Evolutionary conservation across 2,113 vertebrate genomes (phyloP).

Genomic region (Perca flavescens): DNA sequence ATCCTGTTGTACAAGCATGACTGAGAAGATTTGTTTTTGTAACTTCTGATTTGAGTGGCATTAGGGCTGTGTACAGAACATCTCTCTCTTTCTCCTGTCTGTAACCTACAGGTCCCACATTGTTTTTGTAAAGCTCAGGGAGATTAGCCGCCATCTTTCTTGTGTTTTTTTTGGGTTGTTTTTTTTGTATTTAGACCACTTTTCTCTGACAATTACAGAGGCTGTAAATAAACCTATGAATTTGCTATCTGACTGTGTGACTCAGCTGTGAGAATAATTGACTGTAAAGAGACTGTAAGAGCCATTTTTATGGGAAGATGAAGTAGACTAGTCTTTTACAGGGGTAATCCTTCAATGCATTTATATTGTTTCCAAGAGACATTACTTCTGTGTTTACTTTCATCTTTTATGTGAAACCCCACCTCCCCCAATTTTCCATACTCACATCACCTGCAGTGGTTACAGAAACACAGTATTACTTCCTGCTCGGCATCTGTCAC

Average conservation of each 20-base stretch:
- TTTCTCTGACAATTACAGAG: conserved; percentile 74
- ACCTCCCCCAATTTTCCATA: background rate
- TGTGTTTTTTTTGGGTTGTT: too few relatives aligned
- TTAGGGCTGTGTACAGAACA: conserved; percentile 77
- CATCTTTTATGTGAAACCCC: conserved; percentile 47
- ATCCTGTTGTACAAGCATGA: conserved; percentile 57
- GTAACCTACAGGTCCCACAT: conserved; percentile 70
- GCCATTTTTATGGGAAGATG: conserved; percentile 14
- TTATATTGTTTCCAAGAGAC: conserved; percentile 48
- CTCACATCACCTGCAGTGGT: conserved; percentile 67
- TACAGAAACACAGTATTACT: conserved; percentile 63
- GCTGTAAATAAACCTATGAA: conserved; percentile 87
- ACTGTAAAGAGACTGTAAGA: background rate
- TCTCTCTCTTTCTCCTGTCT: conserved; percentile 66
- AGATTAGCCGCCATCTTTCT: conserved; percentile 79
- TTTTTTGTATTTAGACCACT: conserved; percentile 78
- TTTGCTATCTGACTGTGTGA: conserved; percentile 75
- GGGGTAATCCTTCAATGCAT: conserved; percentile 10
- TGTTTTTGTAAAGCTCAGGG: conserved; percentile 86
- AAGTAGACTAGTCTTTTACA: conserved; percentile 17
- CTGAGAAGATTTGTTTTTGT: conserved; percentile 32
- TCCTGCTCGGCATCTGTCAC: conserved; percentile 72
- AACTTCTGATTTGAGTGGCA: conserved; percentile 62
- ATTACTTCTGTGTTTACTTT: conserved; percentile 51
- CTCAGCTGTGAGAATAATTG: conserved; percentile 31